Percentiles rank a stretch among this genome's conserved stretches.
phyloP scores from a whole-genome alignment of 1,140 invertebrate genomes.

The Trichonephila clavipes region DNA sequence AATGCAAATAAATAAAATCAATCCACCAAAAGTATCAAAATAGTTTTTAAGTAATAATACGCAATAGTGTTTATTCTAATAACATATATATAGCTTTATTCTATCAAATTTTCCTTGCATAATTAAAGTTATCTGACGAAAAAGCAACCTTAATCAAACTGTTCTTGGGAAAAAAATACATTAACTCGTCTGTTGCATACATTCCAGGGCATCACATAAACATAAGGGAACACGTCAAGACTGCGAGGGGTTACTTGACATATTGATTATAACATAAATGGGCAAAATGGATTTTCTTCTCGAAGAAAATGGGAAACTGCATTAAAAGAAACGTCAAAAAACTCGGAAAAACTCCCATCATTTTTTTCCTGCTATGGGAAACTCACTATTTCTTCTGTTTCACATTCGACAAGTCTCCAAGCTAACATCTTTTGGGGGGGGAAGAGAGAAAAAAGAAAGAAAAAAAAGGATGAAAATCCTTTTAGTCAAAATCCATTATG shows the following conservation, averaged over 20 bases:
- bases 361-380: neutral
- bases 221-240: neutral
- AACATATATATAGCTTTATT: too few relatives aligned
- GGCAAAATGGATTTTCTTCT: conserved; percentile 51
- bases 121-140: too few relatives aligned
- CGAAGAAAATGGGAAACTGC: conserved; percentile 58
- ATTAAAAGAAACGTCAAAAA: conserved; percentile 68
- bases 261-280: conserved; percentile 66
- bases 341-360: neutral
- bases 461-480: conserved; percentile 51
- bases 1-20: too few relatives aligned
- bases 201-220: too few relatives aligned
- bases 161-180: too few relatives aligned
- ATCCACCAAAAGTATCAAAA: too few relatives aligned
- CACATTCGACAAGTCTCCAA: neutral
- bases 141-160: too few relatives aligned
- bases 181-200: too few relatives aligned
- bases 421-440: neutral
- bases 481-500: conserved; percentile 72
- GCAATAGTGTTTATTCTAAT: too few relatives aligned
- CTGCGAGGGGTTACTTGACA: conserved; percentile 26
- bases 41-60: too few relatives aligned
- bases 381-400: conserved; percentile 42
- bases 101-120: too few relatives aligned
- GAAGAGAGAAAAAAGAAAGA: neutral